Conservation (phyloP, 2,888 invertebrate species). For the Cataglyphis altisquamis region DNA sequence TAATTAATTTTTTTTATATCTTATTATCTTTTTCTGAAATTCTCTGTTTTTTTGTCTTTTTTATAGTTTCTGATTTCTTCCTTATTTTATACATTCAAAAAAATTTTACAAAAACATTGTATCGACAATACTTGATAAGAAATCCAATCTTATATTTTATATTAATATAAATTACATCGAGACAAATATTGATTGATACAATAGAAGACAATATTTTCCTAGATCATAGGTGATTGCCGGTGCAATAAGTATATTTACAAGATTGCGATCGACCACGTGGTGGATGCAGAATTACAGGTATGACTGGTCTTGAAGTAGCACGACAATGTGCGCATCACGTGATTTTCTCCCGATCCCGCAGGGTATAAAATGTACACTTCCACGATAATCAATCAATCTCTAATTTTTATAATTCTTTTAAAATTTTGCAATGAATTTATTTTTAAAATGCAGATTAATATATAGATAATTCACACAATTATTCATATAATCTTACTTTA, state of each 20-base stretch:
- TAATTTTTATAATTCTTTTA: background rate
- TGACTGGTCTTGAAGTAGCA: slow-evolving; percentile 20
- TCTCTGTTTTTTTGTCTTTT: too few relatives aligned
- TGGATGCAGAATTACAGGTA: slow-evolving; percentile 49
- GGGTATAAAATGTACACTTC: background rate
- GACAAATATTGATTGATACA: background rate
- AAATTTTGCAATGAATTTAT: background rate
- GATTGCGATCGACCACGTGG: slow-evolving; percentile 56
- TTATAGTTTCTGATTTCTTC: too few relatives aligned
- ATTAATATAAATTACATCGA: background rate
- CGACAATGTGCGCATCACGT: slow-evolving; percentile 1
- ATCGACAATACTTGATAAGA: too few relatives aligned
- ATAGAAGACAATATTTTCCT: background rate
- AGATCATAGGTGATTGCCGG: slow-evolving; percentile 16
- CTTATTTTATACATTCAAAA: too few relatives aligned
- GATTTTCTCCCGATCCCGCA: slow-evolving; percentile 12
- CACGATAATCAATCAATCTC: background rate
- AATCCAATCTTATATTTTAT: too few relatives aligned
- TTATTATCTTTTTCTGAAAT: too few relatives aligned
- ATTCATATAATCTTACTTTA: background rate
- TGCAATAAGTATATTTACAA: slow-evolving; percentile 40
- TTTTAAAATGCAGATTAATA: background rate
- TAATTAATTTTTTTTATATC: too few relatives aligned
- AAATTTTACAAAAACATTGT: too few relatives aligned
- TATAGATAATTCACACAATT: background rate